Percentiles rank a stretch among this genome's conserved stretches.
Conservation (phyloP, 2,888 invertebrate genomes). For the Furcula furcula region DNA sequence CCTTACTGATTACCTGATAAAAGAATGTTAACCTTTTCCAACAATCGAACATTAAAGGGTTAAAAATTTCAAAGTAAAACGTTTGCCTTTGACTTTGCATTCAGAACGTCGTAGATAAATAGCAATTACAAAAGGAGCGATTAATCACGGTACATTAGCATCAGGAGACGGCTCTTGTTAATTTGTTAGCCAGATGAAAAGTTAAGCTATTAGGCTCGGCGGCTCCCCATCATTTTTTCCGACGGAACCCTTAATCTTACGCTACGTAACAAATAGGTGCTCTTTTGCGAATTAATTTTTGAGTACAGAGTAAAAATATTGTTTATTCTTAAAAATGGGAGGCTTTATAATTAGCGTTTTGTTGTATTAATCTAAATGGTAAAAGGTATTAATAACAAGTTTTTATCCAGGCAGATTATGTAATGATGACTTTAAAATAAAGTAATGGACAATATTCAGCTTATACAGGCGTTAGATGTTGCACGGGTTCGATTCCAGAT, state of each 20-base stretch:
- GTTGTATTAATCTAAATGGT: too few species aligned
- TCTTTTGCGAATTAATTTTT: slow-evolving; percentile 70
- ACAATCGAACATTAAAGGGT: too few species aligned
- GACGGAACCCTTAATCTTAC: slow-evolving; percentile 51
- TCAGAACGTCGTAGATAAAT: slow-evolving; percentile 6
- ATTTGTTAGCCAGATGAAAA: slow-evolving; percentile 77
- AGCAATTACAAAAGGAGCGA: slow-evolving; percentile 20
- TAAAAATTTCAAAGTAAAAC: too few species aligned
- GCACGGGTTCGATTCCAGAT: too few species aligned
- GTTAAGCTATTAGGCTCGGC: slow-evolving; percentile 75
- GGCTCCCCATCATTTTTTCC: slow-evolving; percentile 41
- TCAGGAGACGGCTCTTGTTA: slow-evolving; percentile 60
- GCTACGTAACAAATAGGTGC: slow-evolving; percentile 42
- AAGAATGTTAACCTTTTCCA: too few species aligned
- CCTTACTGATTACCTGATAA: too few species aligned
- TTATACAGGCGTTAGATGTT: too few species aligned
- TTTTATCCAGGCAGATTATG: too few species aligned
- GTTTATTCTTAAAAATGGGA: slow-evolving; percentile 59
- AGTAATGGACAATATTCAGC: too few species aligned
- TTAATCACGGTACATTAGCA: slow-evolving; percentile 70
- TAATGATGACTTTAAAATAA: too few species aligned
- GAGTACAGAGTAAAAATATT: slow-evolving; percentile 18
- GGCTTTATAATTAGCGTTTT: slow-evolving; percentile 33
- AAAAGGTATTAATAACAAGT: too few species aligned
- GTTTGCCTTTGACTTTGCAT: too few species aligned